Conservation (phyloP, 2,888 invertebrate genomes). For the Lasioglossum zephyrum region DNA sequence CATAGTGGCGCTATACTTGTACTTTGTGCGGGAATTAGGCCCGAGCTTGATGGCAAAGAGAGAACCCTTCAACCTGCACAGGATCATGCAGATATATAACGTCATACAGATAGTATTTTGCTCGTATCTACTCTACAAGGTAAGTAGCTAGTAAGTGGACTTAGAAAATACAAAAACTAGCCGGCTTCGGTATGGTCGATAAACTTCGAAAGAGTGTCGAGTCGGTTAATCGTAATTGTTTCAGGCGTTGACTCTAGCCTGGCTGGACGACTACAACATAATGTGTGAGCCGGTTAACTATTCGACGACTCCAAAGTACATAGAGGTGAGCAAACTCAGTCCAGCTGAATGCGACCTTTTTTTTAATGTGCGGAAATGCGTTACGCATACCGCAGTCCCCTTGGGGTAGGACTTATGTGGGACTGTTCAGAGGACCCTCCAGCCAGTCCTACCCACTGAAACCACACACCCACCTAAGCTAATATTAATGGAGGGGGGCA, state of each 20-base stretch:
- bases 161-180: background rate
- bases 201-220: background rate
- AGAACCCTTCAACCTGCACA: constrained; percentile 88
- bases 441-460: too few species aligned
- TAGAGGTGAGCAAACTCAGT: constrained; percentile 84
- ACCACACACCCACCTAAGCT: too few species aligned
- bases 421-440: too few species aligned
- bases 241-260: constrained; percentile 74
- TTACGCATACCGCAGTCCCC: too few species aligned
- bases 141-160: background rate
- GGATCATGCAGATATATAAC: constrained; percentile 89
- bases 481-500: too few species aligned
- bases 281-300: constrained; percentile 91
- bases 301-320: constrained; percentile 86
- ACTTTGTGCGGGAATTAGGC: constrained; percentile 89
- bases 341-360: too few species aligned
- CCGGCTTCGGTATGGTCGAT: background rate
- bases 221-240: background rate
- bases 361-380: too few species aligned
- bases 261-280: constrained; percentile 86
- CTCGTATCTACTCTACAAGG: constrained; percentile 85
- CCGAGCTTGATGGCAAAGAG: constrained; percentile 90
- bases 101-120: constrained; percentile 88
- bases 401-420: too few species aligned
- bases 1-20: constrained; percentile 87